phyloP scores from a whole-genome alignment of 37 sponge, comb jelly and placozoan species.

The Haliclona indistincta region DNA sequence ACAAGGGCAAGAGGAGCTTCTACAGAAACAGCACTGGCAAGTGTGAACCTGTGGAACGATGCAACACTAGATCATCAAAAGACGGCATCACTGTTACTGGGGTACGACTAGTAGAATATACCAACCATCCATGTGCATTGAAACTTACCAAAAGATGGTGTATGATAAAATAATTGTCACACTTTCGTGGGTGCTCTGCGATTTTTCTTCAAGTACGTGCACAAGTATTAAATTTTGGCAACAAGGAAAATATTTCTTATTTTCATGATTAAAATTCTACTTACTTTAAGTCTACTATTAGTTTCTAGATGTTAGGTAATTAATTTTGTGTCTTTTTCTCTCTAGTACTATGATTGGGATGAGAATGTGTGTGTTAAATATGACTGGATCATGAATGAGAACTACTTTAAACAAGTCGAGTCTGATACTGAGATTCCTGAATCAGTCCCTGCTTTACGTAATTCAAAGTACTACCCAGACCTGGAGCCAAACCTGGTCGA shows the following conservation, averaged over 20 bases:
- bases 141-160: too few species aligned
- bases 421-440: slow-evolving; percentile 52
- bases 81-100: slow-evolving; percentile 57
- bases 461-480: slow-evolving; percentile 45
- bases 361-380: slow-evolving; percentile 57
- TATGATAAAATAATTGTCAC: too few species aligned
- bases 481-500: slow-evolving; percentile 40
- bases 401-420: slow-evolving; percentile 43
- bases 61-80: slow-evolving; percentile 67
- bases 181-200: too few species aligned
- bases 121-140: too few species aligned
- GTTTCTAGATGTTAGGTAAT: too few species aligned
- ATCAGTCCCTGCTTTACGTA: slow-evolving; percentile 33
- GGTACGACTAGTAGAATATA: too few species aligned
- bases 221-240: too few species aligned
- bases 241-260: too few species aligned
- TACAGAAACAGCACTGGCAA: slow-evolving; percentile 64
- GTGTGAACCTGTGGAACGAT: slow-evolving; percentile 80
- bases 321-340: too few species aligned
- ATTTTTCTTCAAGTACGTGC: too few species aligned
- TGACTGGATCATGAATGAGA: slow-evolving; percentile 43
- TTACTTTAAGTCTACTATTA: too few species aligned
- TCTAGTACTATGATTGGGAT: slow-evolving; percentile 82
- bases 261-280: too few species aligned
- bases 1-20: slow-evolving; percentile 84